A percentile compares a stretch with the other conserved stretches of the same genome.
phyloP scores from a whole-genome alignment of 1,140 invertebrate species.

The Drosophila melanica region DNA sequence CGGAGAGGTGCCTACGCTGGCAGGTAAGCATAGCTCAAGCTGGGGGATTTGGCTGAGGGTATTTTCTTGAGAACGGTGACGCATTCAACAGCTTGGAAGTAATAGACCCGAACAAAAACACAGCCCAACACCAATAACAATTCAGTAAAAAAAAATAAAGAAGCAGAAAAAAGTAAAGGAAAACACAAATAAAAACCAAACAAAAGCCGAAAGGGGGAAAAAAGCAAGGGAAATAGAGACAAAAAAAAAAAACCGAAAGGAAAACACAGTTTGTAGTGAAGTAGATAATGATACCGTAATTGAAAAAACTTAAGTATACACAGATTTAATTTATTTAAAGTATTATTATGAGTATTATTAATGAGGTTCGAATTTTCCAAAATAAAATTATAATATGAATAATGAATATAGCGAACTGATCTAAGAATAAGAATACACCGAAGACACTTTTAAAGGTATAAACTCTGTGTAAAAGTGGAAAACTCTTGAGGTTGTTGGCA shows the following conservation, averaged over 20 bases:
- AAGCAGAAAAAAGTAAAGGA: not conserved
- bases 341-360: too few relatives aligned
- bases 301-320: not conserved
- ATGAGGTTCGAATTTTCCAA: too few relatives aligned
- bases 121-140: constrained; percentile 16
- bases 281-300: constrained; percentile 2
- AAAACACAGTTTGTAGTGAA: not conserved
- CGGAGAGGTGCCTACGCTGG: constrained; percentile 12
- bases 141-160: constrained; percentile 12
- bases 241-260: not conserved
- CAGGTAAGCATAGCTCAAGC: constrained; percentile 32
- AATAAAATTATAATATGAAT: too few relatives aligned
- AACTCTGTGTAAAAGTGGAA: too few relatives aligned
- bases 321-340: too few relatives aligned
- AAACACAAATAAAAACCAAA: not conserved
- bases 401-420: too few relatives aligned
- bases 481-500: not conserved
- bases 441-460: too few relatives aligned
- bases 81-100: constrained; percentile 79
- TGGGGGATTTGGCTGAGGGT: constrained; percentile 39
- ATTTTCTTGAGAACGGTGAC: constrained; percentile 66
- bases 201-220: not conserved
- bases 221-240: not conserved
- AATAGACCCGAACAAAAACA: constrained; percentile 71
- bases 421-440: too few relatives aligned